Evolutionary conservation across 2,113 vertebrate genomes (phyloP).

Genomic region (Rynchops niger): DNA sequence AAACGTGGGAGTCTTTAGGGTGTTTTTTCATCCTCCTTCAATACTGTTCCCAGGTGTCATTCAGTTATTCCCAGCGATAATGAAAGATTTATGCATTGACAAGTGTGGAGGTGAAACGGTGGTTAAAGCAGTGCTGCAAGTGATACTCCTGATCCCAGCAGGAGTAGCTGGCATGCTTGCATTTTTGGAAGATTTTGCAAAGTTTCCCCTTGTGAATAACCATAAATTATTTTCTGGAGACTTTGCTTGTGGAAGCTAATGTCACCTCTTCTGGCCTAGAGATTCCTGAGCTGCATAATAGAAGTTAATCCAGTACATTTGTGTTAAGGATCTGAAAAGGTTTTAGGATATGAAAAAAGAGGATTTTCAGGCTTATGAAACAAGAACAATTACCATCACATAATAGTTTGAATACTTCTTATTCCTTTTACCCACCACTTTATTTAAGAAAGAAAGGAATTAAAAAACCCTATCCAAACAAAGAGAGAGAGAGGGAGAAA

Average conservation of each 20-base stretch:
- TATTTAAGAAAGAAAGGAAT: not conserved
- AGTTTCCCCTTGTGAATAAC: conserved; percentile 56
- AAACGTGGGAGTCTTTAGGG: not conserved
- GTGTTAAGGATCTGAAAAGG: not conserved
- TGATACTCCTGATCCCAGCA: conserved; percentile 77
- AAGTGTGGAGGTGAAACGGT: conserved; percentile 72
- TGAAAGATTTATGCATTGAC: conserved; percentile 76
- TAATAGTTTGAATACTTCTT: not conserved
- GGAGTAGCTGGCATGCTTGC: conserved; percentile 58
- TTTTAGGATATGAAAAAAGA: conserved; percentile 16
- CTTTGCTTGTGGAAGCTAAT: conserved; percentile 34
- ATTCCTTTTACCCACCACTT: not conserved
- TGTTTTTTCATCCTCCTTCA: not conserved
- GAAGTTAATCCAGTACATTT: conserved; percentile 46
- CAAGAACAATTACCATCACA: not conserved
- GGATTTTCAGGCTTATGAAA: conserved; percentile 51
- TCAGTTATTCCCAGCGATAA: conserved; percentile 68
- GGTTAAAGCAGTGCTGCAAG: conserved; percentile 71
- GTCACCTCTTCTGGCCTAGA: conserved; percentile 45
- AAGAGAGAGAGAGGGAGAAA: not conserved
- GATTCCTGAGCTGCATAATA: conserved; percentile 21
- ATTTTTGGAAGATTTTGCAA: conserved; percentile 28
- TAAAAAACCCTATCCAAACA: not conserved
- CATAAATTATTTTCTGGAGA: conserved; percentile 66
- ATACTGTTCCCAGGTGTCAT: conserved; percentile 53